Base-by-base conservation (phyloP, 2,113 vertebrate species). In the Crotalus viridis region DNA sequence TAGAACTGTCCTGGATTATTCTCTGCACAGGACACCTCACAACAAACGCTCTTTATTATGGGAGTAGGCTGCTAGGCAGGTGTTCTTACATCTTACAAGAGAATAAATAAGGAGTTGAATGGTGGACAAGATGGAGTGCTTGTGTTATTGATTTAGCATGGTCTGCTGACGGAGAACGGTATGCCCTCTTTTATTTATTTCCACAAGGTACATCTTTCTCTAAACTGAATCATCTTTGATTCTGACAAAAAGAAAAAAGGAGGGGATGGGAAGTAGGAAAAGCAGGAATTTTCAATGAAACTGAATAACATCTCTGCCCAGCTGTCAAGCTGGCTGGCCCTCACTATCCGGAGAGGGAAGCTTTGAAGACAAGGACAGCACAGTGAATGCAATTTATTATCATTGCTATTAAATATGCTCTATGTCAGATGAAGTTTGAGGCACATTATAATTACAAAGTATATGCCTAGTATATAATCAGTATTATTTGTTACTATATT, bases 161-260 rank as follows among this genome's bases (percentile, higher is more conserved):
- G 91, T 95, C 96, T 96, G 96, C 95, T 96, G 95, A 97, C 59
- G 55, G 95, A 61, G 92, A 94, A 94, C 93, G 21, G 61, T 33
- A 54, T 8, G 69, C 52, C 91, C 95, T 95, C 94, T 94, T 96
- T 95, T 97, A 95, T 97, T 97, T 96, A 96, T 96, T 97, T 97
- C 95, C 95, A 97, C 86, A 93, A 97, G 96, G 96, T 95, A 92
- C 95, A 92, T 96, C 97, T 97, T 97, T 96, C 96, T 97, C 95
- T 94, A 96, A 96, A 97, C 96, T 96, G 96, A 97, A 96, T 94
- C 96, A 92, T 96, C 96, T 97, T 96, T 97, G 97, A 97, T 97
- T 97, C 96, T 90, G 56, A 93, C 81, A 46, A 94, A 95, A 96
- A 39, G 48, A 43, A 46, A 92, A 43, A 12, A 10, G 19, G 10